Conservation (phyloP, 2,888 invertebrate species). For the Diarsia rubi region DNA sequence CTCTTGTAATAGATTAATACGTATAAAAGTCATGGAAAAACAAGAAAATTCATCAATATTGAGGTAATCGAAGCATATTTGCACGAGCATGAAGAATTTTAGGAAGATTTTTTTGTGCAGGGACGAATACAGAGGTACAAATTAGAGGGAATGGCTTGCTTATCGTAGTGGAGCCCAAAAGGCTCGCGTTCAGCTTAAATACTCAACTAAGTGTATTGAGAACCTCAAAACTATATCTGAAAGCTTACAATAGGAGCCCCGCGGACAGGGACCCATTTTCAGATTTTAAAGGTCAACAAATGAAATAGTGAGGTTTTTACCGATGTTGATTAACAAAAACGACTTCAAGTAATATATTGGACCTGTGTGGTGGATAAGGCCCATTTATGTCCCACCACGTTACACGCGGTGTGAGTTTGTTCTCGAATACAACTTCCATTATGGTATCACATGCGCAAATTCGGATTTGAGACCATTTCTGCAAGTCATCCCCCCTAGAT, state of each 20-base stretch:
- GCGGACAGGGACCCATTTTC: background rate
- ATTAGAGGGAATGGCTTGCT: constrained; percentile 28
- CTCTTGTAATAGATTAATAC: constrained; percentile 27
- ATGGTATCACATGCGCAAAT: background rate
- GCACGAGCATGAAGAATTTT: constrained; percentile 25
- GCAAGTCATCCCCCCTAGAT: constrained; percentile 14
- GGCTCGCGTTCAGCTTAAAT: background rate
- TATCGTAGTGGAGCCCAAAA: background rate
- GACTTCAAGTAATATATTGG: background rate
- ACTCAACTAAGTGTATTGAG: too few species aligned
- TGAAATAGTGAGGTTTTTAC: background rate
- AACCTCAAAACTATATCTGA: background rate
- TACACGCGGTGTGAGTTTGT: background rate
- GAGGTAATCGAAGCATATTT: constrained; percentile 36
- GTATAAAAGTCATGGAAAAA: constrained; percentile 48
- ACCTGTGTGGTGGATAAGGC: background rate
- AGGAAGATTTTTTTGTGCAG: constrained; percentile 31
- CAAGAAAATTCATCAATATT: constrained; percentile 19
- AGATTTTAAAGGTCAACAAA: background rate
- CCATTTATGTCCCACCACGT: background rate
- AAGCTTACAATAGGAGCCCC: background rate
- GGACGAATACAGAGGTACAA: constrained; percentile 10
- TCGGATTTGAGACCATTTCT: background rate
- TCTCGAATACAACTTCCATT: background rate
- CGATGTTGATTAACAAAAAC: background rate